Evolutionary conservation across 2,113 vertebrate genomes (phyloP), one percentile per base, ranked within the genome.

Genomic region (Ceyx cyanopectus): DNA sequence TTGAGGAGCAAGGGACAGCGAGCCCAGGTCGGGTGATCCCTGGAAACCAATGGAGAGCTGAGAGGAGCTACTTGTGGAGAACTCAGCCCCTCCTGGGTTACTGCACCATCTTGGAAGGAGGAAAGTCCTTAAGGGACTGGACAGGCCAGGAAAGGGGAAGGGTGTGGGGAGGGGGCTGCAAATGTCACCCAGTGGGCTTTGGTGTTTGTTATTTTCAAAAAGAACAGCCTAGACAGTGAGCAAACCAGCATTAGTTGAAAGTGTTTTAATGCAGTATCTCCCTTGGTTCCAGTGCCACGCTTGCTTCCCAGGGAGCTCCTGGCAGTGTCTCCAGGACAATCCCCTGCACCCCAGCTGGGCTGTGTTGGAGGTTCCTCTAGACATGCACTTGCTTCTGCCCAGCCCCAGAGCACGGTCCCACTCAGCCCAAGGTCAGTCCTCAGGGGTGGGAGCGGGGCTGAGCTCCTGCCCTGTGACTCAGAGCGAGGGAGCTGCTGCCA

Each of bases 401-500:
- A 4, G 53, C 26, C 40, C 2, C 10, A 23, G n/a, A 67, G n/a
- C 6, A 1, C 62, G 21, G 1, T 23, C 50, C 67, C 8, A 2
- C 56, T 5, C 3, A 2, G 14, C 3, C 2, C 11, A 3, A 14
- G 60, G 67, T 21, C 30, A 8, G 32, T 23, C 15, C 75, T 48
- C 1, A 3, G 14, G 30, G 54, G 45, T 1, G 1, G 2, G 8
- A 34, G 29, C 1, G 1, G 24, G 34, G 34, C 61, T 10, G 34
- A 50, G 62, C 43, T 16, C 43, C 53, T 1, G 19, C 61, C 41
- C 62, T 3, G 32, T 32, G 51, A 10, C 43, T 40, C 53, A 19
- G 63, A 12, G 65, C 9, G 0, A 22, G 65, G 27, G 16, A 58
- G 32, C 8, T 0, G 29, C 46, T 1, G 11, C 34, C 40, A 3